phyloP scores from a whole-genome alignment of 1,140 invertebrate genomes.

The Drosophila kurseongensis region DNA sequence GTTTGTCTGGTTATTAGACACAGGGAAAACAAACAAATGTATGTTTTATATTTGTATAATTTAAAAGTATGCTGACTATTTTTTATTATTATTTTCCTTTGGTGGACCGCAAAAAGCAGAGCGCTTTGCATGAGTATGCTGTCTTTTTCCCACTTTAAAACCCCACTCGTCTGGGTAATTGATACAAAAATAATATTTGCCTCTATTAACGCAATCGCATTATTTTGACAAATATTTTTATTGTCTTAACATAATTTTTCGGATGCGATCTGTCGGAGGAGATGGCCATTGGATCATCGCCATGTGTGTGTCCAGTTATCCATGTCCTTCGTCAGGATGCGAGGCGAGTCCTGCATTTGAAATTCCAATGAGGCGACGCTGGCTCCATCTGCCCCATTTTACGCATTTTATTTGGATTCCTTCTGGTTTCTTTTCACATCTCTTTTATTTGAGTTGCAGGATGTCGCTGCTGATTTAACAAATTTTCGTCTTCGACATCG shows the following conservation, averaged over 20 bases:
- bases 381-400: constrained; percentile 18
- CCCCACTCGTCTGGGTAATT: constrained; percentile 58
- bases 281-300: constrained; percentile 30
- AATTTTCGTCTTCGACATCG: constrained; percentile 72
- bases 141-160: constrained; percentile 1
- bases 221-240: constrained; percentile 83
- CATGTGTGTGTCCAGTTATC: constrained; percentile 56
- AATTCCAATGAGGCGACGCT: constrained; percentile 71
- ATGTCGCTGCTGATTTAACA: constrained; percentile 74
- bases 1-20: constrained; percentile 50
- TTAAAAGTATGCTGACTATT: constrained; percentile 71
- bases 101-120: constrained; percentile 7
- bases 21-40: constrained; percentile 40
- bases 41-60: constrained; percentile 55
- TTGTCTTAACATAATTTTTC: constrained; percentile 83
- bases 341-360: constrained; percentile 60
- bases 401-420: constrained; percentile 27
- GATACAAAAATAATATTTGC: constrained; percentile 82
- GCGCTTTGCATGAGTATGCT: not conserved
- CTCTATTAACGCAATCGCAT: constrained; percentile 83
- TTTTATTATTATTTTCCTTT: constrained; percentile 46
- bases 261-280: constrained; percentile 56
- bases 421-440: not conserved
- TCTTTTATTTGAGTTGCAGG: constrained; percentile 31
- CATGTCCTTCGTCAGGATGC: constrained; percentile 23